These are phyloP conservation scores for Uloborus diversus DNA, from an alignment of 1,140 invertebrate genomes.

Conservation along the genomic window DNA sequence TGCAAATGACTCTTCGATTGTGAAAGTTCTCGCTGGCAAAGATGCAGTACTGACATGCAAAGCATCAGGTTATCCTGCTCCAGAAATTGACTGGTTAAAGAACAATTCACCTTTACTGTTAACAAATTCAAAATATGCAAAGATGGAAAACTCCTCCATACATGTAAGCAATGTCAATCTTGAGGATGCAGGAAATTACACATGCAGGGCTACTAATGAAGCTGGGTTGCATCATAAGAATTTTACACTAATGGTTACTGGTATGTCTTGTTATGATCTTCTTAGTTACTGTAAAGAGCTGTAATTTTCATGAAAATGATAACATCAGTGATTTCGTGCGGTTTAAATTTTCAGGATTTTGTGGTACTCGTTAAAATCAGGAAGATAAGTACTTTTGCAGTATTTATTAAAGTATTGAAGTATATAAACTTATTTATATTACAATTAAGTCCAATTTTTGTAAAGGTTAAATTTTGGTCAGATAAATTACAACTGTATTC, in stretches of 20 bases:
- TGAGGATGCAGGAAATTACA: slow-evolving; percentile 60
- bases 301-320: no score
- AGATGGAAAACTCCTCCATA: slow-evolving; percentile 10
- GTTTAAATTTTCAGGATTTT: background rate
- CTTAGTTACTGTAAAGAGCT: no score
- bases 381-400: no score
- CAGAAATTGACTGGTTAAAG: slow-evolving; percentile 50
- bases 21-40: slow-evolving; percentile 17
- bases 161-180: slow-evolving; percentile 32
- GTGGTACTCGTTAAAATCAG: no score
- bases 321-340: background rate
- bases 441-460: no score
- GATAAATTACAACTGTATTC: no score
- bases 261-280: no score
- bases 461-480: no score
- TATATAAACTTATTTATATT: no score
- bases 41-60: slow-evolving; percentile 12
- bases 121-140: background rate
- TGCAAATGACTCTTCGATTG: background rate
- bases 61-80: slow-evolving; percentile 18
- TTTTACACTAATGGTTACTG: slow-evolving; percentile 12
- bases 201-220: slow-evolving; percentile 61
- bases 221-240: slow-evolving; percentile 55
- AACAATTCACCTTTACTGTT: background rate
- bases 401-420: no score